A percentile compares a stretch with the other conserved stretches of the same genome.
Evolutionary conservation across 2,888 invertebrate genomes (phyloP).

Genomic region (Entomobrya multifasciata): DNA sequence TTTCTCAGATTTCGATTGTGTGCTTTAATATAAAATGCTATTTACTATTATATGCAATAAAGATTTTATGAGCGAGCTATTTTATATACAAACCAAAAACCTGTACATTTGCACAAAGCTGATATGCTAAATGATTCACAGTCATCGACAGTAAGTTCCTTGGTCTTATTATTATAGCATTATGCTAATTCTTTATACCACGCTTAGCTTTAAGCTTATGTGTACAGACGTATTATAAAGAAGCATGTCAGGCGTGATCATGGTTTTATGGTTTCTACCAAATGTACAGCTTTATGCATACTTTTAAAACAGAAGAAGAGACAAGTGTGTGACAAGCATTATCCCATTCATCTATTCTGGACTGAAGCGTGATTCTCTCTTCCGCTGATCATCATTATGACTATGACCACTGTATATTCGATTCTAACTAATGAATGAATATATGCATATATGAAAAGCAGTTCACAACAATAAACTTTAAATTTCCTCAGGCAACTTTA

Average conservation of each 20-base stretch:
- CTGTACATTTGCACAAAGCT: slow-evolving; percentile 6
- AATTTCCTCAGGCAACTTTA: slow-evolving; percentile 21
- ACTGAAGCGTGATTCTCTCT: slow-evolving; percentile 30
- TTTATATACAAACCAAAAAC: slow-evolving; percentile 9
- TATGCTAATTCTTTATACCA: slow-evolving; percentile 19
- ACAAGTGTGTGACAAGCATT: slow-evolving; percentile 60
- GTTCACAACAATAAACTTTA: slow-evolving; percentile 29
- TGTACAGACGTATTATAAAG: slow-evolving; percentile 17
- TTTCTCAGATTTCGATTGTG: neutral
- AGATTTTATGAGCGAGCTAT: slow-evolving; percentile 1
- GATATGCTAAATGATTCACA: too few species aligned
- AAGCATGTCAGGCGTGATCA: slow-evolving; percentile 53
- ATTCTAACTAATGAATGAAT: slow-evolving; percentile 18
- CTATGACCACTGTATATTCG: too few species aligned
- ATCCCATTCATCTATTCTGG: slow-evolving; percentile 28
- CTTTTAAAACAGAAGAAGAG: neutral
- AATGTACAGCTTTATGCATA: neutral
- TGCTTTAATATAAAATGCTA: neutral
- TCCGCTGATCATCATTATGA: too few species aligned
- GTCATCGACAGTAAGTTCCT: too few species aligned
- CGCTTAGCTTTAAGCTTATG: neutral
- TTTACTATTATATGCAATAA: neutral
- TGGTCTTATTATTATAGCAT: neutral
- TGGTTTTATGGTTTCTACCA: slow-evolving; percentile 5
- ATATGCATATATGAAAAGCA: slow-evolving; percentile 8